Evolutionary conservation across 1,140 invertebrate species (phyloP), one percentile per base, ranked within the genome.

Genomic region (Trachelipus rathkii): DNA sequence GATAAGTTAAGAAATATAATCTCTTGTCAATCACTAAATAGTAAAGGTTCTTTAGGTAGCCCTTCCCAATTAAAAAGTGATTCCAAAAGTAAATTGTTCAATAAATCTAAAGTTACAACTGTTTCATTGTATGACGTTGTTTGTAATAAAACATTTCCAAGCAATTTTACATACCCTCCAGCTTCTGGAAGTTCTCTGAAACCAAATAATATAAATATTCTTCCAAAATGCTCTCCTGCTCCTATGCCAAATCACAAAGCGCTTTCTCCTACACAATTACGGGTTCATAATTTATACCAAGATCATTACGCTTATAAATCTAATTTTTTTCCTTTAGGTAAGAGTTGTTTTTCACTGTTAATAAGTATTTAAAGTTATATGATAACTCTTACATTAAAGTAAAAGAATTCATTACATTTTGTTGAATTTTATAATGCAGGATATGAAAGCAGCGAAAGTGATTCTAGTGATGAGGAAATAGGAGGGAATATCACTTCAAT

Each of bases 231-330:
- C 50, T 60, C 50, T 60, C 50, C 50, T 19, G 11, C 50, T 60
- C 50, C 50, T 60, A 15, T 60, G 50, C 50, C 50, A 60, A 60
- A 60, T 60, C 50, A 60, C 50, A 60, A 60, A 60, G 50, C 50
- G 50, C 50, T 60, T 60, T 60, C 50, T 60, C 50, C 50, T 60
- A 60, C 19, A 15, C 50, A 60, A 4, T 60, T 60, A 60, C 50
- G 50, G 50, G 50, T 60, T 60, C 50, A 60, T 60, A 60, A 60
- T 60, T 60, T 60, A 60, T 60, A 60, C 50, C 50, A 60, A 60
- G 50, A 60, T 60, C 50, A 60, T 13, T 60, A 60, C 50, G 50
- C 50, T 60, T 60, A 60, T 60, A 60, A 60, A 60, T 60, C 50
- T 60, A 60, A 60, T 60, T 19, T 60, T 60, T 60, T 60, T 19